These are phyloP conservation scores for Suncus etruscus DNA, from an alignment of 2,113 vertebrate genomes.

Conservation along the genomic window DNA sequence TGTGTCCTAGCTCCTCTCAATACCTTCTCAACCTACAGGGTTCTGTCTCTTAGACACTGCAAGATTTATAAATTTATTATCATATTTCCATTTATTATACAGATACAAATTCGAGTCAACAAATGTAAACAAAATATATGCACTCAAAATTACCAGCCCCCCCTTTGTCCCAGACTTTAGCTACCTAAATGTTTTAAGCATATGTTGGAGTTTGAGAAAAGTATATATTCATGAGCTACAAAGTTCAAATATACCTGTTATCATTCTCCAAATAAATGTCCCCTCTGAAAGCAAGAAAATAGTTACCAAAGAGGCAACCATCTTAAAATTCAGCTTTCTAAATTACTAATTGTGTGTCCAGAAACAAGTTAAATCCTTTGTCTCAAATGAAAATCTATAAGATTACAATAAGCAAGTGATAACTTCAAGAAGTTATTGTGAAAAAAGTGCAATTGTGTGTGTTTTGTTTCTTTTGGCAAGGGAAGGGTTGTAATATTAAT, in stretches of 20 bases:
- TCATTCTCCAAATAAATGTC: neutral
- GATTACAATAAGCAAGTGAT: neutral
- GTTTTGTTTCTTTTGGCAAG: neutral
- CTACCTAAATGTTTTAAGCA: neutral
- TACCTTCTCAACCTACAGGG: neutral
- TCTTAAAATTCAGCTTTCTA: neutral
- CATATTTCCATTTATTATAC: neutral
- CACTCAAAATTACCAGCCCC: neutral
- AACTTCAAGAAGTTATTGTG: neutral
- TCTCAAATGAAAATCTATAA: neutral
- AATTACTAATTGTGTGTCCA: too few relatives aligned
- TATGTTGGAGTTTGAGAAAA: neutral
- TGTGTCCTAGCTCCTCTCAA: too few relatives aligned
- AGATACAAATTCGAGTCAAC: neutral
- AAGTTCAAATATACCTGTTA: neutral
- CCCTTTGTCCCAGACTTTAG: neutral
- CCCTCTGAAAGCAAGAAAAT: neutral
- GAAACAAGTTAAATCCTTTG: neutral
- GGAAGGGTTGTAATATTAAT: neutral
- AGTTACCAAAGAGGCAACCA: neutral
- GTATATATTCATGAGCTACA: neutral
- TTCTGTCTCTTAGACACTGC: neutral
- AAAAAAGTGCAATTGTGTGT: neutral
- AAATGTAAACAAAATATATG: neutral
- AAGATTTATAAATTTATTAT: slow-evolving; percentile 17